Percentiles rank a stretch among this genome's conserved stretches.
Conservation (phyloP, 2,888 invertebrate genomes). For the Oxycera nigricornis region DNA sequence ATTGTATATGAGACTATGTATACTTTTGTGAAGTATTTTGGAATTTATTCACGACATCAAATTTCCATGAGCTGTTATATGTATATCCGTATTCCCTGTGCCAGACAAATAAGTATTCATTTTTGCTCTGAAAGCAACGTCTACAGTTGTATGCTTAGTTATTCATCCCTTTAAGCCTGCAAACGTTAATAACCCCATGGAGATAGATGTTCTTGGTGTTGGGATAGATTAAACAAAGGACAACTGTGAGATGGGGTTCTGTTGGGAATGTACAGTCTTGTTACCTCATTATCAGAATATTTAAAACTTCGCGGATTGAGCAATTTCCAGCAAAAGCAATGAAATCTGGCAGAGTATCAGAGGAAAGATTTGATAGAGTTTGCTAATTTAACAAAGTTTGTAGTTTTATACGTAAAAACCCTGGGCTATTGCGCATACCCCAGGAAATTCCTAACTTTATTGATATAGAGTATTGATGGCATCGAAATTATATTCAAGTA, state of each 20-base stretch:
- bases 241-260: neutral
- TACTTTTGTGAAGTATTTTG: neutral
- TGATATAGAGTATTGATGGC: too few species aligned
- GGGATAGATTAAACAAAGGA: constrained; percentile 26
- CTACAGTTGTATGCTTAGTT: constrained; percentile 26
- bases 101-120: constrained; percentile 13
- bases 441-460: too few species aligned
- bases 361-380: too few species aligned
- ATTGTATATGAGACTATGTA: neutral
- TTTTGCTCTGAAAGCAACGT: neutral
- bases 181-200: constrained; percentile 34
- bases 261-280: neutral
- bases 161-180: constrained; percentile 30
- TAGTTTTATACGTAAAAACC: too few species aligned
- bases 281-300: constrained; percentile 28
- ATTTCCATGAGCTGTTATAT: neutral
- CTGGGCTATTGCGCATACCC: too few species aligned
- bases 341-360: too few species aligned
- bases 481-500: too few species aligned
- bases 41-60: neutral
- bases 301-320: neutral
- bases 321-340: too few species aligned
- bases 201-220: constrained; percentile 22
- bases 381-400: too few species aligned
- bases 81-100: neutral